A percentile compares a stretch with the other conserved stretches of the same genome.
phyloP scores from a whole-genome alignment of 2,888 invertebrate species.

The Elgonia sp. region DNA sequence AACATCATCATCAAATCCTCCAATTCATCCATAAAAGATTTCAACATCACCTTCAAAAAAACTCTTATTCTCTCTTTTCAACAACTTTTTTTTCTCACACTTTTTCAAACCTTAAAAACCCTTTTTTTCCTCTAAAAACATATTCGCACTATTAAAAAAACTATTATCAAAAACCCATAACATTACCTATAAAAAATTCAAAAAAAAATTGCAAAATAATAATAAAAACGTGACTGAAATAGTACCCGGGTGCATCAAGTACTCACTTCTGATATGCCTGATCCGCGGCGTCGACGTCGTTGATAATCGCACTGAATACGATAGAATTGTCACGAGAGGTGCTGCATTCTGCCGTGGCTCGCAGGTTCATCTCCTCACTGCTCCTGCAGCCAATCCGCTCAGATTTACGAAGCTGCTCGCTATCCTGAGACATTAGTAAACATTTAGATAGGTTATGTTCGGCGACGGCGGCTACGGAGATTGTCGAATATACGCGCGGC shows the following conservation, averaged over 20 bases:
- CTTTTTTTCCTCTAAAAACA: too few relatives aligned
- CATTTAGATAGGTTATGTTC: constrained; percentile 80
- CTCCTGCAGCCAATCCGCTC: constrained; percentile 88
- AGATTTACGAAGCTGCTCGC: constrained; percentile 89
- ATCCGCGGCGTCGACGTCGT: constrained; percentile 92
- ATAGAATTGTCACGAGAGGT: constrained; percentile 92
- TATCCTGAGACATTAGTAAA: constrained; percentile 87
- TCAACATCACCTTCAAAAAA: too few relatives aligned
- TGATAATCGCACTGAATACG: constrained; percentile 92
- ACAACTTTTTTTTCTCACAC: too few relatives aligned
- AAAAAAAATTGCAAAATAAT: neutral
- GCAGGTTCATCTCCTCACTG: constrained; percentile 91
- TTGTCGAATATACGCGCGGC: too few relatives aligned
- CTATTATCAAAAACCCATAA: too few relatives aligned
- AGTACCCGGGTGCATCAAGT: neutral
- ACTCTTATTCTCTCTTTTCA: too few relatives aligned
- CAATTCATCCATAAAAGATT: too few relatives aligned
- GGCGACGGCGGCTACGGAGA: constrained; percentile 12
- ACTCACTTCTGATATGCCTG: constrained; percentile 91
- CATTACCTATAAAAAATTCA: too few relatives aligned
- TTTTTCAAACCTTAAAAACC: too few relatives aligned
- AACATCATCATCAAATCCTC: too few relatives aligned
- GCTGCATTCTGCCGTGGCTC: constrained; percentile 91
- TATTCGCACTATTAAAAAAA: too few relatives aligned
- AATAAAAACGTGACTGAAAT: neutral